phyloP scores from a whole-genome alignment of 2,113 vertebrate genomes.

The Bos indicus region DNA sequence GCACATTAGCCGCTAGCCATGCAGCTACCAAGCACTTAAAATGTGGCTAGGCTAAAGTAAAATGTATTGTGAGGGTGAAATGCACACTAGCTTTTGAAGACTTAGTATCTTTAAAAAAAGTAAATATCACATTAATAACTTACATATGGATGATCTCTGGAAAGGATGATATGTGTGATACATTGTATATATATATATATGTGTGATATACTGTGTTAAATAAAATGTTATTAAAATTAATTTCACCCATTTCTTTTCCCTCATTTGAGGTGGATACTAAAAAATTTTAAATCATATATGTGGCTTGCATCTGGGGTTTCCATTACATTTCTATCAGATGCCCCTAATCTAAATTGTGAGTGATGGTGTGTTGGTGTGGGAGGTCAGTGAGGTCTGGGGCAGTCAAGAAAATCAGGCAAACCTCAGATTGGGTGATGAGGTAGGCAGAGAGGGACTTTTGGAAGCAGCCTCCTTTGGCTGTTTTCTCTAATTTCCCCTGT shows the following conservation, averaged over 20 bases:
- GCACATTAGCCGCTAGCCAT: background rate
- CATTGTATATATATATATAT: background rate
- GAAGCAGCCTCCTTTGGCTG: background rate
- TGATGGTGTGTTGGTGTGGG: background rate
- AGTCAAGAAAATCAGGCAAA: background rate
- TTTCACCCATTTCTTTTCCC: background rate
- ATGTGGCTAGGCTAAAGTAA: rapidly evolving
- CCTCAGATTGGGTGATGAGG: background rate
- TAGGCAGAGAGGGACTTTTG: background rate
- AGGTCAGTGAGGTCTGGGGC: background rate
- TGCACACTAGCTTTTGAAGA: background rate
- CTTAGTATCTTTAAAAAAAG: background rate
- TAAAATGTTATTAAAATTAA: background rate
- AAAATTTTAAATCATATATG: rapidly evolving
- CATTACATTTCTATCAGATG: rapidly evolving
- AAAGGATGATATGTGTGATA: background rate
- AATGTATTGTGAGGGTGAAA: background rate
- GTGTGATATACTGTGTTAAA: background rate
- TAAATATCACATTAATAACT: background rate
- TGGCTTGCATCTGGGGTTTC: background rate
- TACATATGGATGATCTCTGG: background rate
- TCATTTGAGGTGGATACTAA: background rate
- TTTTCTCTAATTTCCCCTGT: background rate
- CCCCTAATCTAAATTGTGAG: rapidly evolving
- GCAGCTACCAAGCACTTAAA: background rate